Evolutionary conservation across 2,888 invertebrate genomes (phyloP), one percentile per base, ranked within the genome.

Genomic region (Tetragonula carbonaria): DNA sequence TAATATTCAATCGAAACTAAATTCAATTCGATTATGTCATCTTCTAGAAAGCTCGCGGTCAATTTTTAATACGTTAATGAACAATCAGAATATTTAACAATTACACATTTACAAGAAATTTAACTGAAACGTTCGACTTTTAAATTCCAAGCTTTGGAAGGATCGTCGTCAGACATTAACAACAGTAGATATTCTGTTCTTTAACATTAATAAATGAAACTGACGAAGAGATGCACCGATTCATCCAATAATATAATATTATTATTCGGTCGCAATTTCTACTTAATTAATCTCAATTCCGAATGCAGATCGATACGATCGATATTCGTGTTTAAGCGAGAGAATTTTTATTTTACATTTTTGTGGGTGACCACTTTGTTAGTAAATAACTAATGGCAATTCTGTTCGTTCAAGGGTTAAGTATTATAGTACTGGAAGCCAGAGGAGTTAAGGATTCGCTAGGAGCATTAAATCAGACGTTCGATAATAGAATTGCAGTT

Each of bases 401-500:
- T n/a, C 13, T 14, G 28, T 33, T 53, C 8, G 51, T 21, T 21
- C 11, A 55, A n/a, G 11, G 18, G 28, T 18, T 33, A 70, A 55
- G 38, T 28, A 28, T 28, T 28, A 28, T 28, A 28, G 28, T 71
- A 57, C 23, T n/a, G 2, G 8, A 33, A 71, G 16, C 8, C n/a
- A 16, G 14, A 33, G 4, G 2, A 33, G n/a, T 50, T 16, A 28
- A 74, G 74, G 45, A 74, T 53, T 53, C 67, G 28, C 45, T 8
- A 55, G 53, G 53, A 45, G 62, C 50, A 63, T 74, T 63, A 65
- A 76, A 80, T 77, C 80, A 66, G 70, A 71, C 23, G 70, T 53
- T 16, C 33, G 50, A 57, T 80, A 74, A 82, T 57, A 63, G 70
- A 68, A 80, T 80, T 74, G 63, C 51, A 59, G 33, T 45, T 21